phyloP scores from a whole-genome alignment of 2,888 invertebrate species.

The Cantharis flavilabris region DNA sequence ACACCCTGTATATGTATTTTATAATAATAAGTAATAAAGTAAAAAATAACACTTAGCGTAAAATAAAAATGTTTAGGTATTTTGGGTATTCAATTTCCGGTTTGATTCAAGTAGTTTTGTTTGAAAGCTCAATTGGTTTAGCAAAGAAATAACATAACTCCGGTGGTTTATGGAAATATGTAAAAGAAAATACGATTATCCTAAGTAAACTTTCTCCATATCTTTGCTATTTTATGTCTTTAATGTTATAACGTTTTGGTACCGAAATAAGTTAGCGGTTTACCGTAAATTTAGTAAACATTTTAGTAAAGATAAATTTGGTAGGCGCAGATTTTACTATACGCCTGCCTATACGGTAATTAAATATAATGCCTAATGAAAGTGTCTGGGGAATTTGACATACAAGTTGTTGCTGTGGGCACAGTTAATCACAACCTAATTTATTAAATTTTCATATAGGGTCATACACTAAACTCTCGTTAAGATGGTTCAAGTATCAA shows the following conservation, averaged over 20 bases:
- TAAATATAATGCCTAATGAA: conserved; percentile 18
- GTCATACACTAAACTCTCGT: conserved; percentile 7
- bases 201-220: conserved; percentile 19
- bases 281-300: conserved; percentile 17
- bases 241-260: conserved; percentile 14
- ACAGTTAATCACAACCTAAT: conserved; percentile 10
- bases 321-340: conserved; percentile 11
- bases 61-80: neutral
- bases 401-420: conserved; percentile 10
- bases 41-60: neutral
- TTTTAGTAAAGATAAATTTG: conserved; percentile 17
- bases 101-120: conserved; percentile 2
- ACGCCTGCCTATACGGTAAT: conserved; percentile 10
- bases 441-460: conserved; percentile 14
- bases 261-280: conserved; percentile 5
- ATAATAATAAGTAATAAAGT: neutral
- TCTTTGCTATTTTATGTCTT: conserved; percentile 9
- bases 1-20: too few relatives aligned
- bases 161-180: conserved; percentile 20
- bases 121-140: conserved; percentile 9
- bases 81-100: neutral
- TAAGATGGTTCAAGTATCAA: conserved; percentile 8
- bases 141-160: conserved; percentile 10
- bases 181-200: conserved; percentile 21
- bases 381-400: conserved; percentile 17